These are phyloP conservation scores for Aspiorhynchus laticeps DNA, from an alignment of 2,113 vertebrate species.

Conservation along the genomic window DNA sequence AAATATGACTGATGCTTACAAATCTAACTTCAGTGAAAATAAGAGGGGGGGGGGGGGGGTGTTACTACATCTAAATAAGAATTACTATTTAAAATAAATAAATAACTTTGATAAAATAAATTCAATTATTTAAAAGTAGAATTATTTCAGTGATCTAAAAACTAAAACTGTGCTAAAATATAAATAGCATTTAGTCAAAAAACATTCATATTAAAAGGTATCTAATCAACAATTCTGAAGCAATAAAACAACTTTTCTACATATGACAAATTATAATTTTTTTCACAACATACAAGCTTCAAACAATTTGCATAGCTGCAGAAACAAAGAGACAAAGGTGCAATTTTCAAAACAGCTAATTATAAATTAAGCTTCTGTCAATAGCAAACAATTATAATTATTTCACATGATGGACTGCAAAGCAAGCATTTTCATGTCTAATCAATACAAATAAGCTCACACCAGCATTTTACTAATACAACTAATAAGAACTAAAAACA, in stretches of 20 bases:
- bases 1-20: not conserved
- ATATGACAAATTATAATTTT: not conserved
- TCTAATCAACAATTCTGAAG: not conserved
- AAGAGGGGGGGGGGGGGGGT: too few species aligned
- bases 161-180: not conserved
- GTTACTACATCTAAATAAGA: not conserved
- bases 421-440: slow-evolving; percentile 49
- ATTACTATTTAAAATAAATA: not conserved
- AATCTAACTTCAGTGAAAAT: not conserved
- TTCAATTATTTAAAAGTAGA: not conserved
- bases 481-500: slow-evolving; percentile 20
- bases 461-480: slow-evolving; percentile 43
- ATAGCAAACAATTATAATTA: slow-evolving; percentile 55
- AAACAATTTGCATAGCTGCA: slow-evolving; percentile 23
- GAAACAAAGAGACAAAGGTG: slow-evolving; percentile 31
- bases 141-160: too few species aligned
- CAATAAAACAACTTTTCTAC: not conserved
- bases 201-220: too few species aligned
- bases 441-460: slow-evolving; percentile 55
- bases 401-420: slow-evolving; percentile 52
- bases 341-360: slow-evolving; percentile 49
- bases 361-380: slow-evolving; percentile 52
- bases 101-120: not conserved
- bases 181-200: not conserved
- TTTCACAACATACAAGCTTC: not conserved